A percentile compares a stretch with the other conserved stretches of the same genome.
phyloP scores from a whole-genome alignment of 2,888 invertebrate species.

The Brenthis ino region DNA sequence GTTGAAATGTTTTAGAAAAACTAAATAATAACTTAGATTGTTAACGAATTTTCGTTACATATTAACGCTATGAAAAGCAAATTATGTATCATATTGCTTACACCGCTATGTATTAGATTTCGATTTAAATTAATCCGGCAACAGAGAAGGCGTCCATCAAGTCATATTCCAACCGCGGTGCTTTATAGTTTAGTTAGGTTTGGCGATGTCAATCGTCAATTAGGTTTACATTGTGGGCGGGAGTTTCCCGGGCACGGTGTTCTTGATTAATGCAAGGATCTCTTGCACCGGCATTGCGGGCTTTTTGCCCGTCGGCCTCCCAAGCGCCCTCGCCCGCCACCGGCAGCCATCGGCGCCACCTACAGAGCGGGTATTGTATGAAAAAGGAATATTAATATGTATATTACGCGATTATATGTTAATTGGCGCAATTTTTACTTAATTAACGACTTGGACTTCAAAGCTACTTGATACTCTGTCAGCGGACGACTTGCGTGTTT shows the following conservation, averaged over 20 bases:
- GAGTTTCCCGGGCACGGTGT: conserved; percentile 32
- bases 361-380: not conserved
- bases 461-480: too few relatives aligned
- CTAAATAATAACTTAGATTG: too few relatives aligned
- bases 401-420: conserved; percentile 19
- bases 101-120: too few relatives aligned
- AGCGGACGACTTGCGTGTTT: too few relatives aligned
- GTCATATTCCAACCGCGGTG: too few relatives aligned
- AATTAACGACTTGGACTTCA: not conserved
- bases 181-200: too few relatives aligned
- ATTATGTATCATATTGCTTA: too few relatives aligned
- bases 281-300: conserved; percentile 29
- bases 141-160: too few relatives aligned
- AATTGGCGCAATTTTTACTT: conserved; percentile 2
- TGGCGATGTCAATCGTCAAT: not conserved
- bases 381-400: conserved; percentile 22
- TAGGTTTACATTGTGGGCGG: conserved; percentile 12
- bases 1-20: too few relatives aligned
- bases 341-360: conserved; percentile 11
- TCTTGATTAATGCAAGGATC: conserved; percentile 42
- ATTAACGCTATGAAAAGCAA: too few relatives aligned
- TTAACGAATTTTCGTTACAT: too few relatives aligned
- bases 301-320: conserved; percentile 29
- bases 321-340: conserved; percentile 22
- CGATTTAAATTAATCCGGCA: too few relatives aligned